Conservation (phyloP, 92 coral and sea anemone species). For the Zoanthus sansibaricus region DNA sequence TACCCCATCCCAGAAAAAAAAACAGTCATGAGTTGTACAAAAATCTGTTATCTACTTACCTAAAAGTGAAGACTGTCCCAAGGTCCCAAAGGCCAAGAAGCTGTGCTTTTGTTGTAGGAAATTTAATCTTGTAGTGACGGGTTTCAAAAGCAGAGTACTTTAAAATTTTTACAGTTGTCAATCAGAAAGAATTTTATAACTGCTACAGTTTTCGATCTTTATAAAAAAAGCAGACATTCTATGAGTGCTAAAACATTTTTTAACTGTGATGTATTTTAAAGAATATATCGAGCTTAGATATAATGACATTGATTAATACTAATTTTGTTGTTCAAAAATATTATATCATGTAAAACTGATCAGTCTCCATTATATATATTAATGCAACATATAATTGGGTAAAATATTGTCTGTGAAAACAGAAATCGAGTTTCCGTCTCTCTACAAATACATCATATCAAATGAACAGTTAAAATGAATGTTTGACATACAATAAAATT, state of each 20-base stretch:
- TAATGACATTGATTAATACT: no score
- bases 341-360: no score
- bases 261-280: neutral
- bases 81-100: constrained; percentile 83
- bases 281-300: neutral
- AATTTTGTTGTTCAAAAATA: no score
- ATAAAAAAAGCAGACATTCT: neutral
- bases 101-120: constrained; percentile 92
- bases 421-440: no score
- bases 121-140: constrained; percentile 86
- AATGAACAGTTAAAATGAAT: no score
- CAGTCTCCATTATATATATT: no score
- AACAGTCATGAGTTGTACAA: no score
- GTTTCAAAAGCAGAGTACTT: constrained; percentile 82
- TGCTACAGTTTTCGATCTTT: neutral
- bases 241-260: neutral
- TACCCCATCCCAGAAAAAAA: no score
- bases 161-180: neutral
- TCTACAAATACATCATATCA: no score
- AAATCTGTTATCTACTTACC: constrained; percentile 41
- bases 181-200: neutral
- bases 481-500: no score
- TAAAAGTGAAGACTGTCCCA: constrained; percentile 86
- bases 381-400: no score
- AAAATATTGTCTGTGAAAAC: no score